These are phyloP conservation scores for Neopipo cinnamomea DNA, from an alignment of 2,113 vertebrate species.

Conservation along the genomic window DNA sequence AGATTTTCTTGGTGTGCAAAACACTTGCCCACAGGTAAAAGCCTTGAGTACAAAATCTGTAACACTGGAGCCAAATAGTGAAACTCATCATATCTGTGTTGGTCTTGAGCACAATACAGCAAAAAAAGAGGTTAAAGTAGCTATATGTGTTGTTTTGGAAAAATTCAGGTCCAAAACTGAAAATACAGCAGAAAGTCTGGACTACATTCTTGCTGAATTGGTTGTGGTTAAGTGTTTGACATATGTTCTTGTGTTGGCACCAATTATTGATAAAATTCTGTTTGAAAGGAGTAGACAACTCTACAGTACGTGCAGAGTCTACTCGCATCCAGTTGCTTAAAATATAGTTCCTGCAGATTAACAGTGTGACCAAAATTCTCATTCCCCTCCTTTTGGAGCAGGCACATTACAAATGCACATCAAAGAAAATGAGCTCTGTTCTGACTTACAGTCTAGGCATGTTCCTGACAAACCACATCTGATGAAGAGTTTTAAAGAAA, in stretches of 20 bases:
- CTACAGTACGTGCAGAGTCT: background rate
- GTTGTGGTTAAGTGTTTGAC: background rate
- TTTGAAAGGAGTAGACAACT: background rate
- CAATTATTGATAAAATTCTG: background rate
- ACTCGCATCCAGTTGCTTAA: background rate
- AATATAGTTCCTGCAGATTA: conserved; percentile 15
- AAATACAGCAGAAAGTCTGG: background rate
- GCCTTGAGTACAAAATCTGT: background rate
- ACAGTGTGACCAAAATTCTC: conserved; percentile 41
- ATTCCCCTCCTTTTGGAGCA: conserved; percentile 20
- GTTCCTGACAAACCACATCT: conserved; percentile 60
- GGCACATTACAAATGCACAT: conserved; percentile 42
- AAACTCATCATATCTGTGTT: background rate
- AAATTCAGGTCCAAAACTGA: background rate
- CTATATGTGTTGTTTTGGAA: background rate
- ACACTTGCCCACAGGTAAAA: background rate
- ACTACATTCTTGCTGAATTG: background rate
- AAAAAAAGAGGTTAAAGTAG: background rate
- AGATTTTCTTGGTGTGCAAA: background rate
- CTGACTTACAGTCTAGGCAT: conserved; percentile 53
- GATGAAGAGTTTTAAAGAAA: conserved; percentile 57
- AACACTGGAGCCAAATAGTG: background rate
- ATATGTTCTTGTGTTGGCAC: background rate
- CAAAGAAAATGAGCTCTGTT: conserved; percentile 56
- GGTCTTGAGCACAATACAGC: background rate